These are phyloP conservation scores for Clusia tigrina DNA, from an alignment of 2,888 invertebrate genomes.

Conservation along the genomic window DNA sequence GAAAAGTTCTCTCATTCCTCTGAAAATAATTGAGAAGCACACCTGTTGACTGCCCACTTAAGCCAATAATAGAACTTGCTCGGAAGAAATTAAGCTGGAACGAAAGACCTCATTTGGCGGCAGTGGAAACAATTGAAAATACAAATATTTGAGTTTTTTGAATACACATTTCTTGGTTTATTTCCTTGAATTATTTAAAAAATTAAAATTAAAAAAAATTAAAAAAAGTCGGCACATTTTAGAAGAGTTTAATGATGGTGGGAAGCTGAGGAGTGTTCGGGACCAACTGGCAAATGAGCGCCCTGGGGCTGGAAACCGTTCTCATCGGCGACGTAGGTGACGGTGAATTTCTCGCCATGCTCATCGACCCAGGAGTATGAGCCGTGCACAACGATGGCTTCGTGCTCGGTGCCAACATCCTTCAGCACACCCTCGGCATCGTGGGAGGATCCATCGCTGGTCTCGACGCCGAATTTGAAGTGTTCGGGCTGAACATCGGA, in stretches of 20 bases:
- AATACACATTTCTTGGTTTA: background rate
- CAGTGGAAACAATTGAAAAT: no score
- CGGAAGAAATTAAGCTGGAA: no score
- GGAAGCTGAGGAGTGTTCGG: conserved; percentile 32
- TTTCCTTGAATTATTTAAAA: background rate
- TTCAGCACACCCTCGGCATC: conserved; percentile 43
- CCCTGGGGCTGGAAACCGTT: conserved; percentile 66
- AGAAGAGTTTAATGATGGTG: background rate
- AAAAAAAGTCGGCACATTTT: background rate
- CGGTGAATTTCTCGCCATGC: conserved; percentile 51
- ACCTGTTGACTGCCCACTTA: no score
- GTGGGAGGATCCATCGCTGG: conserved; percentile 46
- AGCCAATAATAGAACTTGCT: no score
- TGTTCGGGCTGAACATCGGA: conserved; percentile 68
- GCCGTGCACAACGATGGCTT: conserved; percentile 44
- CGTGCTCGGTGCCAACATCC: conserved; percentile 38
- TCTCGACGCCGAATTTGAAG: conserved; percentile 63
- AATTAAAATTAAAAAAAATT: background rate
- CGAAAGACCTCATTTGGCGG: no score
- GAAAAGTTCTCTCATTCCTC: no score
- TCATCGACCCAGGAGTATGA: conserved; percentile 42
- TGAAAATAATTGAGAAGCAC: no score
- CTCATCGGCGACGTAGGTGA: conserved; percentile 67
- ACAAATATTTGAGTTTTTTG: background rate
- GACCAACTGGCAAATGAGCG: conserved; percentile 47